Conservation (phyloP, 2,113 vertebrate species). For the Todiramphus saurophagus region DNA sequence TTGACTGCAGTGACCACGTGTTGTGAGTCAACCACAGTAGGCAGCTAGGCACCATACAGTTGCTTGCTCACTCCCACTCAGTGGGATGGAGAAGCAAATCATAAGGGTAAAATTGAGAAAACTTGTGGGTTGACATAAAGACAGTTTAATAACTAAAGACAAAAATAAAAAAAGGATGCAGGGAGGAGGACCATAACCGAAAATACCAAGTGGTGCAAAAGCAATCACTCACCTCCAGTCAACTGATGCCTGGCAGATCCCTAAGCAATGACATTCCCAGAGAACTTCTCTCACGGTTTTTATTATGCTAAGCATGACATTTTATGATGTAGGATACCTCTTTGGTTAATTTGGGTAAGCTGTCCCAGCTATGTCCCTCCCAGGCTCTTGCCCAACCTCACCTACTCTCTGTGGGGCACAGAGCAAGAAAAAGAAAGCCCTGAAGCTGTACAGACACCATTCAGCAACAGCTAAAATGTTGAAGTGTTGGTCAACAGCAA, state of each 20-base stretch:
- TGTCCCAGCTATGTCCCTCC: neutral
- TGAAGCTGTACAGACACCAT: neutral
- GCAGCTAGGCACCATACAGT: neutral
- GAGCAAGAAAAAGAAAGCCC: neutral
- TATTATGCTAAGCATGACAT: no score
- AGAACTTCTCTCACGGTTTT: neutral
- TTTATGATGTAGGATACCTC: no score
- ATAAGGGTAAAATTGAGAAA: no score
- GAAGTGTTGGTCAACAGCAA: neutral
- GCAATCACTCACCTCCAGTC: neutral
- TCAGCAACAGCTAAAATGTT: neutral
- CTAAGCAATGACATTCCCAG: no score
- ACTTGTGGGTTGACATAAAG: no score
- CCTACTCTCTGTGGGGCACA: neutral
- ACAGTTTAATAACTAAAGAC: neutral
- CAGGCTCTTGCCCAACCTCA: neutral
- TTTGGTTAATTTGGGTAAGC: neutral
- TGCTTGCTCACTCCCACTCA: neutral
- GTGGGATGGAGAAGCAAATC: neutral
- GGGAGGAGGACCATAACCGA: neutral
- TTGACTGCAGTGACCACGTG: neutral
- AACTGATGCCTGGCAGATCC: neutral
- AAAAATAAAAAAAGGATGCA: neutral
- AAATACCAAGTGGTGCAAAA: neutral
- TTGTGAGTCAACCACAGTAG: neutral